Conservation (phyloP, 2,113 vertebrate species). For the Vombatus ursinus region DNA sequence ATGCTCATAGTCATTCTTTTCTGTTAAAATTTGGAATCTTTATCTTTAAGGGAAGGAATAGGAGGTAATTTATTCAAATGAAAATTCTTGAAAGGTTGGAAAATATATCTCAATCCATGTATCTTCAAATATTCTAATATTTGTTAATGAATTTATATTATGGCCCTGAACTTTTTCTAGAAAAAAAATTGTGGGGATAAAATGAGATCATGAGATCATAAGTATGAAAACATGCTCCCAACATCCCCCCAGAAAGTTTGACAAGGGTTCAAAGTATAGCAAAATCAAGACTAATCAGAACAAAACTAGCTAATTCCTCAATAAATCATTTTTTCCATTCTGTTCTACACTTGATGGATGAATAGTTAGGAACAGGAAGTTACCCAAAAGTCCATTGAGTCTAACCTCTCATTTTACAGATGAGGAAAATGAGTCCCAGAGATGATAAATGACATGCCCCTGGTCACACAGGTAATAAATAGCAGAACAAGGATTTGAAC, state of each 20-base stretch:
- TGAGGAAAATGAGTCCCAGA: not conserved
- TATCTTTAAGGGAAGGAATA: conserved; percentile 27
- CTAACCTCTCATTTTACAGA: not conserved
- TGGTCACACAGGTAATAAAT: not conserved
- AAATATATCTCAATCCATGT: not conserved
- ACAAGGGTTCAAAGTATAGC: not conserved
- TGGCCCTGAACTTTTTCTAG: not conserved
- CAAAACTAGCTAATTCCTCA: not conserved
- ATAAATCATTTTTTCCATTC: not conserved
- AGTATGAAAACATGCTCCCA: not conserved
- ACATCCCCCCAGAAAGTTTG: not conserved
- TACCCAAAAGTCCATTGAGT: not conserved
- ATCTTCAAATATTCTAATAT: not conserved
- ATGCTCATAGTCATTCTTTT: conserved; percentile 3
- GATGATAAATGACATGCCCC: not conserved
- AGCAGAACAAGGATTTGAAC: not conserved
- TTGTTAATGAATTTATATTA: conserved; percentile 1
- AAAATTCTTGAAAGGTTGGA: not conserved
- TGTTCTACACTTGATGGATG: not conserved
- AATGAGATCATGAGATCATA: not conserved
- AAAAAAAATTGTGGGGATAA: not conserved
- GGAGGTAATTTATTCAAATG: conserved; percentile 6
- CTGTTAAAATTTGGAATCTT: not conserved
- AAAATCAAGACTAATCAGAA: not conserved
- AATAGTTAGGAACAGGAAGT: not conserved